Base-by-base conservation (phyloP, 2,888 invertebrate genomes). In the Ophion ventricosus region DNA sequence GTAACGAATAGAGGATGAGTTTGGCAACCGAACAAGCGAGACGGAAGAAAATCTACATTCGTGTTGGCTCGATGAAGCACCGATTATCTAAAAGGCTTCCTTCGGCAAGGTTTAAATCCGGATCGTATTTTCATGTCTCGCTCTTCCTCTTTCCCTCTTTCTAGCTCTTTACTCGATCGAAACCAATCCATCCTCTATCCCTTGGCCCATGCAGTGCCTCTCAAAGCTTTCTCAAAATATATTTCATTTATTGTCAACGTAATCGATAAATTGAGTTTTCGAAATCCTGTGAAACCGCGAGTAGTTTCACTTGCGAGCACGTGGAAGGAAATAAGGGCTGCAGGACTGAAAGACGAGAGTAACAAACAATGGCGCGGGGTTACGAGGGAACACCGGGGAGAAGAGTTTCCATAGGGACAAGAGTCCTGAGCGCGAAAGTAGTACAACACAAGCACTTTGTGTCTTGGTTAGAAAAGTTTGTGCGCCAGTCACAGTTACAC, bases 51-150 rank as follows among this genome's bases (percentile, higher is more conserved):
- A n/a, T n/a, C n/a, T n/a, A n/a, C n/a, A n/a, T n/a, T n/a, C n/a
- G n/a, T n/a, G n/a, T n/a, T n/a, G n/a, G 77, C 35, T 74, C 25
- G 54, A 78, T 61, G 64, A 26, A 64, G 81, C 66, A 79, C 81
- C 81, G 81, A 84, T 84, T 84, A 84, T 84, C 84, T 81, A 81
- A 81, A 84, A 81, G 84, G 81, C 81, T 84, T 78, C 75, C 35
- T 35, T 69, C 25, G 35, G 64, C 70, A 75, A 81, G 74, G 74
- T 78, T 78, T 75, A 72, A 81, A 84, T 84, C 78, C 84, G 70
- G 81, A 74, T 81, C 81, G 69, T 75, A 73, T 74, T 78, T 84
- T 49, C 78, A 57, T 61, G 49, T 63, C 76, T 43, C 43, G 49
- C 43, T 69, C 40, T 25, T 40, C 56, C 23, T 57, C 66, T 11